Evolutionary conservation across 2,797 vertebrate species (phyloP).

Genomic region (Spondyliosoma cantharus): DNA sequence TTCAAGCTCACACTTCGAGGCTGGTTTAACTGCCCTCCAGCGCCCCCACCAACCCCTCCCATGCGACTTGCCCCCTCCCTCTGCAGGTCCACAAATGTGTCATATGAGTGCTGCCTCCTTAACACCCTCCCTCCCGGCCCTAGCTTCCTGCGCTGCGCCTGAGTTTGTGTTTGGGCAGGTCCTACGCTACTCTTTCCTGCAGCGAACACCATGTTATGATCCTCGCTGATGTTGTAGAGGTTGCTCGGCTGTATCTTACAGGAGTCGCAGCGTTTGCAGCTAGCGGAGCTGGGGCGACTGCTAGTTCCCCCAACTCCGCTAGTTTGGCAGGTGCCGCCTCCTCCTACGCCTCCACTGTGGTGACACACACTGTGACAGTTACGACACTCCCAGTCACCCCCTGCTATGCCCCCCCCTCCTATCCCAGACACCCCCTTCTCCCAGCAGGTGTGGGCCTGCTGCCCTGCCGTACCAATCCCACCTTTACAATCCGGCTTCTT

Average conservation of each 20-base stretch:
- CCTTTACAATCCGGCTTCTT: slow-evolving; percentile 89
- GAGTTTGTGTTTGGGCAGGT: slow-evolving; percentile 79
- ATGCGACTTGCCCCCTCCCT: slow-evolving; percentile 90
- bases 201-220: slow-evolving; percentile 91
- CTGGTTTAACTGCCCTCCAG: slow-evolving; percentile 80
- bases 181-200: slow-evolving; percentile 71
- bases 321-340: slow-evolving; percentile 64
- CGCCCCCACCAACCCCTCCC: slow-evolving; percentile 76
- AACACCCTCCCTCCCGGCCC: slow-evolving; percentile 92
- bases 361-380: slow-evolving; percentile 88
- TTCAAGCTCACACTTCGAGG: slow-evolving; percentile 98
- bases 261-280: slow-evolving; percentile 95
- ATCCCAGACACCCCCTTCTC: slow-evolving; percentile 83
- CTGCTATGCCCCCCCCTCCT: slow-evolving; percentile 89
- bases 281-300: slow-evolving; percentile 85
- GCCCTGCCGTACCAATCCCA: slow-evolving; percentile 81
- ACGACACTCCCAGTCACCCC: slow-evolving; percentile 96
- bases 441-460: slow-evolving; percentile 87
- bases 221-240: slow-evolving; percentile 99
- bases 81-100: slow-evolving; percentile 99
- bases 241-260: slow-evolving; percentile 96
- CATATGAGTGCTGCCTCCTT: slow-evolving; percentile 97
- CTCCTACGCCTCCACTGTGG: slow-evolving; percentile 76
- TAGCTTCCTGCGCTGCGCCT: slow-evolving; percentile 85
- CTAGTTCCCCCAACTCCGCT: slow-evolving; percentile 78